phyloP scores from a whole-genome alignment of 2,888 invertebrate genomes.

The Agrochola litura region DNA sequence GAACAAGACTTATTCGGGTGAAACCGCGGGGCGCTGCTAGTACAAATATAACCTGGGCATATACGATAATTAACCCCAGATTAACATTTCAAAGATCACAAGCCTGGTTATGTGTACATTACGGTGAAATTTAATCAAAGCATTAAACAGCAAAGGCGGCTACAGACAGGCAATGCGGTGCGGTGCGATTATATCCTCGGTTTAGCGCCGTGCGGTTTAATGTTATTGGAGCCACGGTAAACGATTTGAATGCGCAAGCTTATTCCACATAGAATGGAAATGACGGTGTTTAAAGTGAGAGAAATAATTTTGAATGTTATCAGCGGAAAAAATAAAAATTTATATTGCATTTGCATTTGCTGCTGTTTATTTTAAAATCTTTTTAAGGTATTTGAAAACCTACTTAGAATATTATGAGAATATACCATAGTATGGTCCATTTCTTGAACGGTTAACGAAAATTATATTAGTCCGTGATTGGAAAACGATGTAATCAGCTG shows the following conservation, averaged over 20 bases:
- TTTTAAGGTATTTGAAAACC: background rate
- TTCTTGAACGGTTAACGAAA: too few relatives aligned
- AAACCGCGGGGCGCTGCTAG: too few relatives aligned
- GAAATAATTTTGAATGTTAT: constrained; percentile 13
- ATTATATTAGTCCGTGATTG: background rate
- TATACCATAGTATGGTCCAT: background rate
- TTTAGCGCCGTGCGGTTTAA: constrained; percentile 24
- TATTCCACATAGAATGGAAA: constrained; percentile 34
- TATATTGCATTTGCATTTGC: background rate
- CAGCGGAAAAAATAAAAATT: background rate
- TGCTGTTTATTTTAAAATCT: background rate
- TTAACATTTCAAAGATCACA: constrained; percentile 44
- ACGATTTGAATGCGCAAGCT: constrained; percentile 23
- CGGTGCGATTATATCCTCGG: constrained; percentile 30
- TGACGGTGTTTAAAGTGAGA: constrained; percentile 25
- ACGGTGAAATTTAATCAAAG: constrained; percentile 40
- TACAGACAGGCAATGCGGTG: constrained; percentile 31
- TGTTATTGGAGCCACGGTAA: constrained; percentile 24
- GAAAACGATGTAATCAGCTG: background rate
- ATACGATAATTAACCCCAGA: constrained; percentile 34
- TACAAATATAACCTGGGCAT: background rate
- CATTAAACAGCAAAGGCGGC: constrained; percentile 30
- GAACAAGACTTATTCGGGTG: too few relatives aligned
- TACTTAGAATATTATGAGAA: background rate
- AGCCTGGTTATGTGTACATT: constrained; percentile 12